These are phyloP conservation scores for Halichondria panicea DNA, from an alignment of 37 sponge, comb jelly and placozoan species.

Conservation along the genomic window DNA sequence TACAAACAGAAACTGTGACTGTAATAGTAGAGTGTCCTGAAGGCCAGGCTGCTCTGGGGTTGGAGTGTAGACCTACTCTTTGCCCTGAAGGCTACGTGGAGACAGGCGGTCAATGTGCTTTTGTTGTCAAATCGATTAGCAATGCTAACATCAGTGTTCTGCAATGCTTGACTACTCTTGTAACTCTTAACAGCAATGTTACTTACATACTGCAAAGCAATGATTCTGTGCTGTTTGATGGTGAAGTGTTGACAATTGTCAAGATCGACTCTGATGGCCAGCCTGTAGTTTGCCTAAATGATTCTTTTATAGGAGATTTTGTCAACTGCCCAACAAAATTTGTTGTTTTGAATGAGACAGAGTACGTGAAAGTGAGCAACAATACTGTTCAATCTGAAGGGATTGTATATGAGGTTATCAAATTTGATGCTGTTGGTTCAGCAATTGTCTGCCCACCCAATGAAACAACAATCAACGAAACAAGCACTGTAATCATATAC, in stretches of 20 bases:
- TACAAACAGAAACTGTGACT: not conserved
- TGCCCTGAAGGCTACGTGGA: conserved; percentile 5
- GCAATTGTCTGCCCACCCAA: conserved; percentile 7
- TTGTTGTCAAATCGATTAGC: not conserved
- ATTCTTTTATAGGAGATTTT: not conserved
- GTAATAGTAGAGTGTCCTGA: not conserved
- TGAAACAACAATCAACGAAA: conserved; percentile 1
- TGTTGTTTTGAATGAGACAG: conserved; percentile 6
- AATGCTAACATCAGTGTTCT: not conserved
- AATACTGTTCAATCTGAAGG: not conserved
- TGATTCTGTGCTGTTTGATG: conserved; percentile 7
- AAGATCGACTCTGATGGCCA: not conserved
- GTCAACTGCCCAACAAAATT: conserved; percentile 9
- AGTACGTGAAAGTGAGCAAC: conserved; percentile 7
- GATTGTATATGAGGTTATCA: not conserved
- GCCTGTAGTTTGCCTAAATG: not conserved
- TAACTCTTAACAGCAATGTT: conserved; percentile 18
- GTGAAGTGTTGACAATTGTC: not conserved
- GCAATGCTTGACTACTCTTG: conserved; percentile 2
- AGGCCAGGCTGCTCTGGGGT: not conserved
- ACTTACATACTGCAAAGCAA: conserved; percentile 12
- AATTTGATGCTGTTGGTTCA: not conserved
- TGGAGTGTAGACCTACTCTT: conserved; percentile 3
- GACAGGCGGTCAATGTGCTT: conserved; percentile 1
- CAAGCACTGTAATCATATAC: not conserved